Evolutionary conservation across 2,797 vertebrate species (phyloP).

Genomic region (Onychomys torridus): DNA sequence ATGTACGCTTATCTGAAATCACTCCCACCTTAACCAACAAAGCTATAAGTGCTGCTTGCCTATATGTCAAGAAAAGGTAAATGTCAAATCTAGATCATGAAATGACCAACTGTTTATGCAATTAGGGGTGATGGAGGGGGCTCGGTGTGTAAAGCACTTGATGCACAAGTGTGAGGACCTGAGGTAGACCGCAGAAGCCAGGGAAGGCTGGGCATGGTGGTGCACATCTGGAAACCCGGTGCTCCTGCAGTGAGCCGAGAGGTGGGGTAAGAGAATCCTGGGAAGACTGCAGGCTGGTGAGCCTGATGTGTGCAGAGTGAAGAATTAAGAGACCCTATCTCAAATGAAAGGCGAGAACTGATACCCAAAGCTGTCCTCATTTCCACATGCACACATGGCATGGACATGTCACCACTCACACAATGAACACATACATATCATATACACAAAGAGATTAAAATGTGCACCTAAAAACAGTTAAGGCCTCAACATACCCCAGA

Average conservation of each 20-base stretch:
- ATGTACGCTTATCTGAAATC: constrained; percentile 94
- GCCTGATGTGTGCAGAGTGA: neutral
- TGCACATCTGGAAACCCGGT: no score
- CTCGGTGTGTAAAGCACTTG: neutral
- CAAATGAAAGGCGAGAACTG: neutral
- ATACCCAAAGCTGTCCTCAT: neutral
- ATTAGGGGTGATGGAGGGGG: neutral
- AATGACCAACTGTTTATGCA: constrained; percentile 52
- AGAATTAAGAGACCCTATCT: neutral
- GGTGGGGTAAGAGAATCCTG: no score
- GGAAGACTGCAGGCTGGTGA: neutral
- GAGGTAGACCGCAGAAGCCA: neutral
- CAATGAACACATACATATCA: neutral
- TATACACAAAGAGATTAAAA: neutral
- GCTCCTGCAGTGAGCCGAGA: neutral
- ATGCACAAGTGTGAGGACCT: neutral
- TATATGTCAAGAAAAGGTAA: constrained; percentile 84
- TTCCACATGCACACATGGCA: neutral
- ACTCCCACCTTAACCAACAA: constrained; percentile 97
- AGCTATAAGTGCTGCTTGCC: constrained; percentile 98
- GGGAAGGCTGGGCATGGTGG: no score
- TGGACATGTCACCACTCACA: neutral
- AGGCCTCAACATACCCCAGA: neutral
- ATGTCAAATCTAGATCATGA: constrained; percentile 73
- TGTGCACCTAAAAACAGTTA: neutral